Evolutionary conservation across 2,113 vertebrate genomes (phyloP), one percentile per base, ranked within the genome.

Genomic region (Atractosteus spatula): DNA sequence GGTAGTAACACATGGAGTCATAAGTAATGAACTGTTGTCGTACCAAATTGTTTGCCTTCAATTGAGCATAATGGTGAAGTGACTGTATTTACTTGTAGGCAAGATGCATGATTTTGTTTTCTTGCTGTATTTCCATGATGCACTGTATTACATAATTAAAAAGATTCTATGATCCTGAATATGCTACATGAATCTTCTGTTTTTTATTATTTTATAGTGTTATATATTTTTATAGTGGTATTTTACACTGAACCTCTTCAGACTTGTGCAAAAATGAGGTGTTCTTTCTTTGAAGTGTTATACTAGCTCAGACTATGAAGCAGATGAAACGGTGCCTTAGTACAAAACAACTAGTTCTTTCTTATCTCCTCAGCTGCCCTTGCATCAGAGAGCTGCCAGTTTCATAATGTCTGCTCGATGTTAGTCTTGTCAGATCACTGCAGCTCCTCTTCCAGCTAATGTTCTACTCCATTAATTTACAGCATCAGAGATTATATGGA

Each of bases 401-500:
- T 62, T 29, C 16, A 62, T 47, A 11, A 71, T 42, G 57, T 71
- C 29, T 13, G 17, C 55, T 16, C 3, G 16, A 55, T 69, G 51
- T 55, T 11, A 13, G 68, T 3, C 41, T 43, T 57, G 67, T 59
- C 41, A 54, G 41, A 43, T 44, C 6, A 29, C 47, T 43, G 42
- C 29, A 51, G 51, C 71, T 72, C 47, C 44, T 66, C 62, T 45
- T 51, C 45, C 29, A 3, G 47, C 29, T 65, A 65, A 56, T 72
- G 71, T 66, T 73, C 16, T 67, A 16, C 63, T 59, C 42, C 55
- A 61, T 59, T 71, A 62, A 62, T 62, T 71, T 71, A 17, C 57
- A 63, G 44, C 43, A 29, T 62, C 47, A 16, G 57, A n/a, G 59
- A 71, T 71, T 10, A 57, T 51, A 12, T 17, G 41, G 51, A 55